Evolutionary conservation across 2,888 invertebrate genomes (phyloP).

Genomic region (Plebejus anna): DNA sequence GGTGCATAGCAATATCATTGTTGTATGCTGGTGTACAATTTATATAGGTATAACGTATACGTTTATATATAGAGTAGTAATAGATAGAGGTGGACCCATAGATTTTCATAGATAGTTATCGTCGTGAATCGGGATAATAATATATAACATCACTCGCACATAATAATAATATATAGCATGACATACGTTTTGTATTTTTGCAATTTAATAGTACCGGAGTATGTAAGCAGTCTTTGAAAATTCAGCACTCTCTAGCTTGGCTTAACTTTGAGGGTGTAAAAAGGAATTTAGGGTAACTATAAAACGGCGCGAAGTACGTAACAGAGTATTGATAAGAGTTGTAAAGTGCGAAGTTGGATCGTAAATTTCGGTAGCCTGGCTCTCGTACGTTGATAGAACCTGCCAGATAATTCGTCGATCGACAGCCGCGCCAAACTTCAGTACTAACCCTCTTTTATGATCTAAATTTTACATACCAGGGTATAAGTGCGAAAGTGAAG

Average conservation of each 20-base stretch:
- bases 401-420: slow-evolving; percentile 66
- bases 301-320: slow-evolving; percentile 28
- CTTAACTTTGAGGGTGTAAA: neutral
- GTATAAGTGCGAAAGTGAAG: neutral
- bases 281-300: slow-evolving; percentile 27
- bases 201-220: no score
- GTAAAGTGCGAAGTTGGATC: slow-evolving; percentile 69
- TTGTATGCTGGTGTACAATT: neutral
- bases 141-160: no score
- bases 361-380: slow-evolving; percentile 58
- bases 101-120: no score
- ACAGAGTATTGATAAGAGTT: slow-evolving; percentile 68
- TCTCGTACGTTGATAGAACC: slow-evolving; percentile 49
- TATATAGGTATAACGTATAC: no score
- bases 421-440: slow-evolving; percentile 61
- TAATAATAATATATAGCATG: no score
- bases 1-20: neutral
- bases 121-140: no score
- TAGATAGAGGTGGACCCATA: no score
- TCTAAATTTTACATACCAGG: slow-evolving; percentile 1
- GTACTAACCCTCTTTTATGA: slow-evolving; percentile 44
- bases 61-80: no score
- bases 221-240: neutral
- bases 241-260: neutral
- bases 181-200: no score